Conservation (phyloP, 2,888 invertebrate species). For the Monoplex corrugatus region DNA sequence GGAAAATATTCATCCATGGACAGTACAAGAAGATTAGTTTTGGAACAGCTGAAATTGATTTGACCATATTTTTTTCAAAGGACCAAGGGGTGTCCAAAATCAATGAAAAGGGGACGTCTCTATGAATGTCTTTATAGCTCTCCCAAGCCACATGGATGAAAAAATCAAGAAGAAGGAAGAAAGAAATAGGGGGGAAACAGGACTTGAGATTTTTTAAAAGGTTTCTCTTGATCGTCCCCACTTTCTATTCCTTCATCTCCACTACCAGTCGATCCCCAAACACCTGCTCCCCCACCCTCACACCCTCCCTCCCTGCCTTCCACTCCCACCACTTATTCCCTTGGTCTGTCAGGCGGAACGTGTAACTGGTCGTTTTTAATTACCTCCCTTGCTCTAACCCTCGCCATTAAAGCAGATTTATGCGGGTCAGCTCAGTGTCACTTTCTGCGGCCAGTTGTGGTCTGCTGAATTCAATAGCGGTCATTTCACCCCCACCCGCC, state of each 20-base stretch:
- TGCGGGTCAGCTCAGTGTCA: conserved; percentile 11
- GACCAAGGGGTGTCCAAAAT: too few relatives aligned
- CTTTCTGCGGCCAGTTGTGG: background rate
- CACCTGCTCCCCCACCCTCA: background rate
- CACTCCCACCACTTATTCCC: background rate
- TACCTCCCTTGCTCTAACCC: conserved; percentile 33
- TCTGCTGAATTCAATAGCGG: conserved; percentile 1
- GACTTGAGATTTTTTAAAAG: background rate
- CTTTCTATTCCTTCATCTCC: background rate
- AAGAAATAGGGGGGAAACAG: too few relatives aligned
- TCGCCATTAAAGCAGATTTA: conserved; percentile 34
- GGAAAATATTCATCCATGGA: too few relatives aligned
- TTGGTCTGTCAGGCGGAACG: background rate
- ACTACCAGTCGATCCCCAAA: background rate
- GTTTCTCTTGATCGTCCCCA: background rate
- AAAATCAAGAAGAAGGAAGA: too few relatives aligned
- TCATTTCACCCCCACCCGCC: background rate
- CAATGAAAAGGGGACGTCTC: too few relatives aligned
- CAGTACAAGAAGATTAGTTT: too few relatives aligned
- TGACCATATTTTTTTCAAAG: too few relatives aligned
- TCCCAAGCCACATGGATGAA: too few relatives aligned
- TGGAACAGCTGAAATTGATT: too few relatives aligned
- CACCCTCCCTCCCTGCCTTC: background rate
- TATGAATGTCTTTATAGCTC: too few relatives aligned
- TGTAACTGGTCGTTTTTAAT: conserved; percentile 30